Conservation (phyloP, 2,888 invertebrate genomes). For the Drosophila seclusa region DNA sequence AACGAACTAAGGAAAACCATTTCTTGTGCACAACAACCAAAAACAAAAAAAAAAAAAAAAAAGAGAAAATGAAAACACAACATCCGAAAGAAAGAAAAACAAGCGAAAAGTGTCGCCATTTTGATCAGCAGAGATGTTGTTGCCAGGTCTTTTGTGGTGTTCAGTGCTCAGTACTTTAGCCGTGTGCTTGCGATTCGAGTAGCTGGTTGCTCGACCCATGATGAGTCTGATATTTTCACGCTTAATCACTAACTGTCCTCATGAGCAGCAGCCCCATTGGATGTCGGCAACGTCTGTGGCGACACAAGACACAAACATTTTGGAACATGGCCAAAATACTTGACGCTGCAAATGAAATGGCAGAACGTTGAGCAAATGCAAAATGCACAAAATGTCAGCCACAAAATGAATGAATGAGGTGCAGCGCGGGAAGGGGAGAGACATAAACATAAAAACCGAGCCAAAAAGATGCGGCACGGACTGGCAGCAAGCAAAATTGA, state of each 20-base stretch:
- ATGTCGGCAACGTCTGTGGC: slow-evolving; percentile 53
- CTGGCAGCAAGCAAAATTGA: slow-evolving; percentile 55
- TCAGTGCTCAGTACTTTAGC: background rate
- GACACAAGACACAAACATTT: slow-evolving; percentile 67
- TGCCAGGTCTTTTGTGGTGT: slow-evolving; percentile 27
- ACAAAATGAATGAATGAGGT: slow-evolving; percentile 1
- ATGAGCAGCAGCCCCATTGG: slow-evolving; percentile 43
- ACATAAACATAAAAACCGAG: slow-evolving; percentile 37
- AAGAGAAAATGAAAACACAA: slow-evolving; percentile 21
- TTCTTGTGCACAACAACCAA: slow-evolving; percentile 9
- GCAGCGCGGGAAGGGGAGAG: background rate
- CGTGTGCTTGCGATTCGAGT: slow-evolving; percentile 11
- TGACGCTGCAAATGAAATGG: slow-evolving; percentile 80
- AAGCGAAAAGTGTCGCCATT: slow-evolving; percentile 67
- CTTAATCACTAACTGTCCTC: slow-evolving; percentile 83
- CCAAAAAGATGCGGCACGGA: slow-evolving; percentile 53
- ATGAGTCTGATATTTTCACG: slow-evolving; percentile 80
- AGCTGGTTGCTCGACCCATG: slow-evolving; percentile 42
- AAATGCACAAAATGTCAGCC: slow-evolving; percentile 67
- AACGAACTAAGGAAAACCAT: slow-evolving; percentile 27
- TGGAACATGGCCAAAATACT: slow-evolving; percentile 76
- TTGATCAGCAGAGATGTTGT: slow-evolving; percentile 31
- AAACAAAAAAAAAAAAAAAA: slow-evolving; percentile 3
- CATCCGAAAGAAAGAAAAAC: slow-evolving; percentile 42
- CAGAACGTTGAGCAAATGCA: slow-evolving; percentile 67